A percentile compares a stretch with the other conserved stretches of the same genome.
These are phyloP conservation scores for Gymnoscelis rufifasciata DNA, from an alignment of 2,888 invertebrate genomes.

Conservation along the genomic window DNA sequence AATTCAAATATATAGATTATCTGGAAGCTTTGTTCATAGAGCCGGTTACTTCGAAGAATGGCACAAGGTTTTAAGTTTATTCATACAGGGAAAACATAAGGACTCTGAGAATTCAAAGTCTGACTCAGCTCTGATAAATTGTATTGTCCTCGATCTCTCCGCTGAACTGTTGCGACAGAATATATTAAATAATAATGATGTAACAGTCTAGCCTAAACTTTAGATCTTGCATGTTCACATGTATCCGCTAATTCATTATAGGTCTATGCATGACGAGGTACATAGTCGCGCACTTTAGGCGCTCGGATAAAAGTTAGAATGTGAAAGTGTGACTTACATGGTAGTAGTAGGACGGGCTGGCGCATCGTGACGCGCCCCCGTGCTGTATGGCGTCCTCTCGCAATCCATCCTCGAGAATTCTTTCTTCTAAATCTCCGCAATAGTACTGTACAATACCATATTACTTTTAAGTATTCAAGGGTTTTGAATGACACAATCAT, in stretches of 20 bases:
- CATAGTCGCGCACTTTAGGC: conserved; percentile 4
- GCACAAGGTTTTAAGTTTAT: conserved; percentile 11
- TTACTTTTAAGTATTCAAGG: too few relatives aligned
- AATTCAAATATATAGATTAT: too few relatives aligned
- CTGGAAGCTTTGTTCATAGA: conserved; percentile 6
- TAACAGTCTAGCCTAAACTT: conserved; percentile 34
- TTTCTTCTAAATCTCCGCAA: conserved; percentile 41
- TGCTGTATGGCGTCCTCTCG: conserved; percentile 47
- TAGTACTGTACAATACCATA: background rate
- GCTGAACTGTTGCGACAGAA: conserved; percentile 32
- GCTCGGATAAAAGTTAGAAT: conserved; percentile 29
- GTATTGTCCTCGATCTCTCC: conserved; percentile 32
- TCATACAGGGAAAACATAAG: conserved; percentile 23
- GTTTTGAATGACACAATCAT: too few relatives aligned
- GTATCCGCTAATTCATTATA: conserved; percentile 39
- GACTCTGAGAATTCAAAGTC: conserved; percentile 20
- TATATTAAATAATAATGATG: conserved; percentile 36
- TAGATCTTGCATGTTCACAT: conserved; percentile 38
- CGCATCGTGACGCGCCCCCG: conserved; percentile 54
- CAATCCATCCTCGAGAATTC: conserved; percentile 43
- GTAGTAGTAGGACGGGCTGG: conserved; percentile 68
- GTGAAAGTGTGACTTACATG: conserved; percentile 52
- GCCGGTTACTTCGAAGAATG: conserved; percentile 4
- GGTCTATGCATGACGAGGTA: conserved; percentile 18
- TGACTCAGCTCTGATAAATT: conserved; percentile 33